Conservation (phyloP, 2,888 invertebrate species). For the Escarpia spicata region DNA sequence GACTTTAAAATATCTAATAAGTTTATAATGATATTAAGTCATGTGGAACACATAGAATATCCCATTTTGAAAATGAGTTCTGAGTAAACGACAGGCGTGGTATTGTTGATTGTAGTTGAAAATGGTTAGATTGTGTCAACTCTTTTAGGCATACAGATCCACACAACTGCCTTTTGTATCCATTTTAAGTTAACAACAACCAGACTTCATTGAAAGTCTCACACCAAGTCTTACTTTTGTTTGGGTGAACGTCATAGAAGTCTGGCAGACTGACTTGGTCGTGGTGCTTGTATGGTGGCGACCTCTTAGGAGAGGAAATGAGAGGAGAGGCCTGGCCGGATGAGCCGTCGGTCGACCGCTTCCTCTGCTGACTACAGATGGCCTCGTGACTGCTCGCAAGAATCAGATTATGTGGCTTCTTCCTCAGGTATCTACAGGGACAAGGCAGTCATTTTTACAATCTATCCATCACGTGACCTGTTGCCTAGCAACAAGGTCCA, state of each 20-base stretch:
- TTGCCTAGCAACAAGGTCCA: no score
- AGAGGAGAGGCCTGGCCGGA: conserved; percentile 63
- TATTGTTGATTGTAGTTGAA: no score
- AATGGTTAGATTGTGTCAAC: no score
- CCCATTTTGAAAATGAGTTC: no score
- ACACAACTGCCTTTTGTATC: no score
- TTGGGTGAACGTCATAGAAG: conserved; percentile 23
- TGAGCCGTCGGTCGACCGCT: conserved; percentile 59
- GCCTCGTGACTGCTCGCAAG: conserved; percentile 43
- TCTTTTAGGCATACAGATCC: no score
- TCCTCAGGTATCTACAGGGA: conserved; percentile 39
- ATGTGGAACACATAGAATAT: no score
- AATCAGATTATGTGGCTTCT: conserved; percentile 51
- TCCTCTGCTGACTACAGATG: conserved; percentile 44
- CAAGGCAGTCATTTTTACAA: background rate
- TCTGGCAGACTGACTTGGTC: background rate
- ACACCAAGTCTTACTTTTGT: conserved; percentile 26
- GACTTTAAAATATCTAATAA: no score
- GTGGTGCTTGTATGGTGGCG: conserved; percentile 70
- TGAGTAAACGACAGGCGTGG: no score
- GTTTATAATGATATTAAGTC: no score
- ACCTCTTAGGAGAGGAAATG: conserved; percentile 60
- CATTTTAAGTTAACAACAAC: no score
- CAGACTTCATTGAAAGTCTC: background rate
- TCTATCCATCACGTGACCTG: no score